Percentiles rank a stretch among this genome's conserved stretches.
These are phyloP conservation scores for Thamnophis elegans DNA, from an alignment of 2,797 vertebrate genomes.

Conservation along the genomic window DNA sequence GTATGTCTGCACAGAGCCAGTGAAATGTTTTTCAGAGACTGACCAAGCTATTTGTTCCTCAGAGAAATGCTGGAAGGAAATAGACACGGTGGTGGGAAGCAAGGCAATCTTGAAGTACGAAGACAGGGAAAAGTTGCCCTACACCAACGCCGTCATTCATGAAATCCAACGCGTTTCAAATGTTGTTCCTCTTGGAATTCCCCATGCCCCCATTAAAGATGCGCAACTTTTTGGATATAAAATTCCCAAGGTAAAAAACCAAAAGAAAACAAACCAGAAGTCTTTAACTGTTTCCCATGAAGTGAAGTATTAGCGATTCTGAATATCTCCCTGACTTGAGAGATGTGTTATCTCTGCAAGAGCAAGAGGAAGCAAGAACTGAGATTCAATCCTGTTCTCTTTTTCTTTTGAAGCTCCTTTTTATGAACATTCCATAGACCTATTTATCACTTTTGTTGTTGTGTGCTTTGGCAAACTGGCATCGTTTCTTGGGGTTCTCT, in stretches of 20 bases:
- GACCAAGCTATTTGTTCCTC: background rate
- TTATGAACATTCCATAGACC: too few species aligned
- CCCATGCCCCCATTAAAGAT: background rate
- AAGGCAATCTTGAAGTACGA: conserved; percentile 5
- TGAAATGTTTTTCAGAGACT: background rate
- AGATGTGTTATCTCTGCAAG: background rate
- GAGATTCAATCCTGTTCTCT: too few species aligned
- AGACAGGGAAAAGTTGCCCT: conserved; percentile 25
- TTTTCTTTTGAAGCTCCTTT: too few species aligned
- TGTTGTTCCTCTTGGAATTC: conserved; percentile 4
- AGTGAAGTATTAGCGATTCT: background rate
- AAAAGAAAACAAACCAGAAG: background rate
- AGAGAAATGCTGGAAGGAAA: conserved; percentile 9
- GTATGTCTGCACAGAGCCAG: background rate
- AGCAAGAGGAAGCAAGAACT: too few species aligned
- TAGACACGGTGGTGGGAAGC: background rate
- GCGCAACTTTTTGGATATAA: background rate
- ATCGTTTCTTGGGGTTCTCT: too few species aligned
- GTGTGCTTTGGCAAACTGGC: too few species aligned
- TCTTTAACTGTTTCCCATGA: background rate
- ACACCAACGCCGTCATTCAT: conserved; percentile 39
- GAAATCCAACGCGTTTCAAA: conserved; percentile 31
- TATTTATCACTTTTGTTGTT: too few species aligned
- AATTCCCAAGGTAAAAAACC: background rate
- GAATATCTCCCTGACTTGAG: too few species aligned